Evolutionary conservation across 2,888 invertebrate genomes (phyloP).

Genomic region (Meliscaeva auricollis): DNA sequence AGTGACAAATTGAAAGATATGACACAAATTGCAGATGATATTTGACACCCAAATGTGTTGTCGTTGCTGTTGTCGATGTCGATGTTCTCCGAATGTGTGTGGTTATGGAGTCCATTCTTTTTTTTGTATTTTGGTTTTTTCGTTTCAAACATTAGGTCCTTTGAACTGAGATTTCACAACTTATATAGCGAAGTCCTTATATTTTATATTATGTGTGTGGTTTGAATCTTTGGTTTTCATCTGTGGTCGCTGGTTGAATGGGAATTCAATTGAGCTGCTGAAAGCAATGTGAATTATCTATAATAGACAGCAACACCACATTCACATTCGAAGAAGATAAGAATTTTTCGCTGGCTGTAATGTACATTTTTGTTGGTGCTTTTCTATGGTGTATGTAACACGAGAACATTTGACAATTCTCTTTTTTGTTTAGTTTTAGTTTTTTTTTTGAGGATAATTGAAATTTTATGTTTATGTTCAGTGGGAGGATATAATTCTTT

Average conservation of each 20-base stretch:
- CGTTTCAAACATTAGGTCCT: slow-evolving; percentile 45
- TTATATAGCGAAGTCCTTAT: background rate
- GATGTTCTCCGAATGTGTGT: slow-evolving; percentile 21
- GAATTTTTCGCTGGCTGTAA: slow-evolving; percentile 42
- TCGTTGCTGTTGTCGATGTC: slow-evolving; percentile 50
- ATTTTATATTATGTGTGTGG: slow-evolving; percentile 37
- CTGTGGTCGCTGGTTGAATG: slow-evolving; percentile 55
- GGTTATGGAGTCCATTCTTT: slow-evolving; percentile 1
- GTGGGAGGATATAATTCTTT: slow-evolving; percentile 35
- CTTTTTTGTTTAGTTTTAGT: slow-evolving; percentile 1
- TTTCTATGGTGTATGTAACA: slow-evolving; percentile 52
- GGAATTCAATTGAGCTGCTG: slow-evolving; percentile 65
- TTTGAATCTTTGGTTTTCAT: slow-evolving; percentile 63
- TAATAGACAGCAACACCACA: slow-evolving; percentile 12
- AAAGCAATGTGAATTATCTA: slow-evolving; percentile 65
- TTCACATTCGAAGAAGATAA: slow-evolving; percentile 57
- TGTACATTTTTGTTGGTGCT: slow-evolving; percentile 41
- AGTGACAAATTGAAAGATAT: slow-evolving; percentile 76
- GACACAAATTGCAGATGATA: slow-evolving; percentile 76
- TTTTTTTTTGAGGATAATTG: slow-evolving; percentile 58
- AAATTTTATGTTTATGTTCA: slow-evolving; percentile 64
- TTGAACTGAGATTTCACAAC: slow-evolving; percentile 56
- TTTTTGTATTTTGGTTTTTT: slow-evolving; percentile 19
- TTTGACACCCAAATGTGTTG: slow-evolving; percentile 75
- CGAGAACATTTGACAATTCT: slow-evolving; percentile 47